Conservation (phyloP, 2,797 vertebrate species). For the Xiphophorus birchmanni region DNA sequence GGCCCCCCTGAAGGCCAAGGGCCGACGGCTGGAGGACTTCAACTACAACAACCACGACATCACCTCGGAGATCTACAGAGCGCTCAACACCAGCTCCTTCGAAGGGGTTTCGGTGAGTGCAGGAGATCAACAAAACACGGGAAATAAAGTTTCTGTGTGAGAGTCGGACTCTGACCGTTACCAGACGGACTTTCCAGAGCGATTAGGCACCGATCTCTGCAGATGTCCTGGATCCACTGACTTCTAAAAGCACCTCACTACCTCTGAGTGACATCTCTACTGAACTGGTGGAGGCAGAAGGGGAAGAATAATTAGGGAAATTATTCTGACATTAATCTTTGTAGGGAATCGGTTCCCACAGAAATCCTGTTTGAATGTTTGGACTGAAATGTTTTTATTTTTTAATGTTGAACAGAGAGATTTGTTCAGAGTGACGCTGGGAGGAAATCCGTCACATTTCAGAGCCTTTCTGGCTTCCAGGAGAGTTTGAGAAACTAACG, state of each 20-base stretch:
- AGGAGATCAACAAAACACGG: not conserved
- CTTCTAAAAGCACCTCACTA: not conserved
- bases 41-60: constrained; percentile 97
- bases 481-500: not conserved
- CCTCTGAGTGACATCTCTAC: not conserved
- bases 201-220: not conserved
- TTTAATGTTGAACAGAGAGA: not conserved
- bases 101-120: constrained; percentile 91
- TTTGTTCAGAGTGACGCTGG: not conserved
- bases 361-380: not conserved
- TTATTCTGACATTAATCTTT: not conserved
- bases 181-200: not conserved
- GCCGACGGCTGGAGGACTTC: constrained; percentile 91
- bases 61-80: constrained; percentile 93
- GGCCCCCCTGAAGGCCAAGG: constrained; percentile 85
- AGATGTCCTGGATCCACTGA: not conserved
- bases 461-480: not conserved
- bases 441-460: not conserved
- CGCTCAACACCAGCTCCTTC: constrained; percentile 95
- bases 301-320: not conserved
- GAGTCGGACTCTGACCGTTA: not conserved
- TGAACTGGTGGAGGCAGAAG: not conserved
- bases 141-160: not conserved
- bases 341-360: not conserved
- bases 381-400: not conserved